phyloP scores from a whole-genome alignment of 2,797 vertebrate genomes.

The Benthosema pterotum region DNA sequence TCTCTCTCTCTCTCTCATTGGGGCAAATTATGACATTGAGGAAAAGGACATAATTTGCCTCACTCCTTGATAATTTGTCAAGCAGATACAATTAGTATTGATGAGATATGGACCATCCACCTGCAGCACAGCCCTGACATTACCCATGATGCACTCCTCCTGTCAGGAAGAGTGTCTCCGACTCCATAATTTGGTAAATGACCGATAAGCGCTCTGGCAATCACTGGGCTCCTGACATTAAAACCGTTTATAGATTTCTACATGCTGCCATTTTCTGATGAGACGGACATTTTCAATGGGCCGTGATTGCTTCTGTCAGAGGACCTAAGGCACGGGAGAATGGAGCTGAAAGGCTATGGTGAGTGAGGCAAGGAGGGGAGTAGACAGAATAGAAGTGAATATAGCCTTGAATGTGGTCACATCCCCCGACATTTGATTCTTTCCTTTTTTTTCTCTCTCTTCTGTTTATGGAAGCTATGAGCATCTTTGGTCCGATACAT shows the following conservation, averaged over 20 bases:
- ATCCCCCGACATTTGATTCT: too few relatives aligned
- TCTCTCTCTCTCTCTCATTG: conserved; percentile 5
- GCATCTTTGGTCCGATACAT: too few relatives aligned
- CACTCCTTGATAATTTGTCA: too few relatives aligned
- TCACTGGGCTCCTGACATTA: conserved; percentile 72
- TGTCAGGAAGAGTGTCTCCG: conserved; percentile 52
- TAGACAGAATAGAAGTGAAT: conserved; percentile 15
- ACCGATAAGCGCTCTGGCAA: conserved; percentile 75
- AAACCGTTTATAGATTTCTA: conserved; percentile 78
- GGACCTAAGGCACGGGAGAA: conserved; percentile 37
- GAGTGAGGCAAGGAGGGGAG: conserved; percentile 4
- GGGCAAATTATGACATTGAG: conserved; percentile 48
- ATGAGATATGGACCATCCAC: conserved; percentile 69
- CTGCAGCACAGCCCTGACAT: conserved; percentile 56
- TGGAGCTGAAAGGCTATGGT: conserved; percentile 11
- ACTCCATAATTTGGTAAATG: conserved; percentile 71
- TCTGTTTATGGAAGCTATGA: too few relatives aligned
- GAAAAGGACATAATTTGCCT: too few relatives aligned
- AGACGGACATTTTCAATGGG: conserved; percentile 70
- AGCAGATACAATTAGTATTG: conserved; percentile 73
- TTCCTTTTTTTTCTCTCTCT: too few relatives aligned
- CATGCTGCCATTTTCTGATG: conserved; percentile 68
- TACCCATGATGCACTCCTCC: conserved; percentile 50
- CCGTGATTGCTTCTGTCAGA: conserved; percentile 72
- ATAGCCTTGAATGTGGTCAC: conserved; percentile 40